These are phyloP conservation scores for Pandemis heparana DNA, from an alignment of 2,888 invertebrate genomes.

Conservation along the genomic window DNA sequence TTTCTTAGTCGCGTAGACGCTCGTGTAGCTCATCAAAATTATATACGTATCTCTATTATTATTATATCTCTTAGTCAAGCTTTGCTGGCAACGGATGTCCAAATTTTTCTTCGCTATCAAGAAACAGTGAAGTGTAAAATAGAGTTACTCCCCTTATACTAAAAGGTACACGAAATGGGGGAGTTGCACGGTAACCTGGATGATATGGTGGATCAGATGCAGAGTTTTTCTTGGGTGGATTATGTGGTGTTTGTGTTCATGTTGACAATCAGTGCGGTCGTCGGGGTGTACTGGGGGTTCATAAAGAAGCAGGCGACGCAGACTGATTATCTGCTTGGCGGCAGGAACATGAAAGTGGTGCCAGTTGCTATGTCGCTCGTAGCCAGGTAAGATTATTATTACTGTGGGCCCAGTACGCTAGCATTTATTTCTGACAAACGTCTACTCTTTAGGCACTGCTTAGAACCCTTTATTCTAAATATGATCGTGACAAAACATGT, in stretches of 20 bases:
- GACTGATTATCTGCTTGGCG: constrained; percentile 92
- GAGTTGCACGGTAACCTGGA: constrained; percentile 65
- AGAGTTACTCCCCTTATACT: background rate
- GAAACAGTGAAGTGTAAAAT: background rate
- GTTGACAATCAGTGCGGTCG: constrained; percentile 90
- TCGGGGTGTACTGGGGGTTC: constrained; percentile 94
- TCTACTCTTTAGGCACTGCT: no score
- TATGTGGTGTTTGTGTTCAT: constrained; percentile 92
- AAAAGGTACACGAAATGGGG: constrained; percentile 15
- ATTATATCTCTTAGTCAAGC: background rate
- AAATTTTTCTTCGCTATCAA: background rate
- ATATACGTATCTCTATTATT: no score
- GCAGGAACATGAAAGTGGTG: constrained; percentile 92
- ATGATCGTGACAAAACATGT: no score
- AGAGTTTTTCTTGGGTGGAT: constrained; percentile 90
- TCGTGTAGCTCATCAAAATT: background rate
- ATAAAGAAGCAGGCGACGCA: constrained; percentile 87
- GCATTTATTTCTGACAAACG: no score
- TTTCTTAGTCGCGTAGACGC: background rate
- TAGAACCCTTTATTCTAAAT: no score
- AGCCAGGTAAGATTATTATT: constrained; percentile 87
- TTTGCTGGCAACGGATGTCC: background rate
- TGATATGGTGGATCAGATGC: constrained; percentile 83
- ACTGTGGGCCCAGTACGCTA: no score
- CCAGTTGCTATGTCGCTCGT: constrained; percentile 94